These are phyloP conservation scores for Pristionchus arcanus DNA, from an alignment of 2,888 invertebrate species.

Conservation along the genomic window DNA sequence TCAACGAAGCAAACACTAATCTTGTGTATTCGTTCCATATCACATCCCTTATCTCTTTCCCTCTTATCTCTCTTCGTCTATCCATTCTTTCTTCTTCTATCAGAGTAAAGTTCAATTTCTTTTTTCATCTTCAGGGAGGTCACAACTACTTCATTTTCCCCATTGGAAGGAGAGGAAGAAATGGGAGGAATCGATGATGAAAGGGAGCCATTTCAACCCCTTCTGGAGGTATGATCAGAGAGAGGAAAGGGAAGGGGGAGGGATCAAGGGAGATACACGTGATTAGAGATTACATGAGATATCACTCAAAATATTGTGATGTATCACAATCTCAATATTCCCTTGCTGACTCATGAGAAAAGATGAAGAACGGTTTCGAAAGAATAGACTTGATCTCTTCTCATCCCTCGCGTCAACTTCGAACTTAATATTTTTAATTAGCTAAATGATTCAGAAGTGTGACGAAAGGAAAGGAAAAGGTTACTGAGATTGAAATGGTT, in stretches of 20 bases:
- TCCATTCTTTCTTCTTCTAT: not conserved
- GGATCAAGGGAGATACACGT: not conserved
- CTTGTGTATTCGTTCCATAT: constrained; percentile 24
- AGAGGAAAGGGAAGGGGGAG: not conserved
- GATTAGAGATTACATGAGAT: not conserved
- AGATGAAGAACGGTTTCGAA: too few species aligned
- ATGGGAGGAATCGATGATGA: not conserved
- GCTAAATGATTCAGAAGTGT: not conserved
- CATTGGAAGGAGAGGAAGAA: not conserved
- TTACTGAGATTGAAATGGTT: not conserved
- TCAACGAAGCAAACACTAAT: not conserved
- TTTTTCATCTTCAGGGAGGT: not conserved
- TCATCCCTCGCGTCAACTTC: too few species aligned
- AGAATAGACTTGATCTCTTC: too few species aligned
- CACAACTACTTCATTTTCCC: not conserved
- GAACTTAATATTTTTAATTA: not conserved
- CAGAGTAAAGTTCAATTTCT: not conserved
- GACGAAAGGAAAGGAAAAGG: not conserved
- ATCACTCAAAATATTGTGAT: not conserved
- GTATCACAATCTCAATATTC: not conserved
- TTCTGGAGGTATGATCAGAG: not conserved
- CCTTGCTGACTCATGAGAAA: too few species aligned
- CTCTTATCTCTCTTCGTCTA: not conserved
- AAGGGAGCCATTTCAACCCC: not conserved
- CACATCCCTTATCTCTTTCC: not conserved